phyloP scores from a whole-genome alignment of 2,888 invertebrate species.

The Sminthurinus aureus region DNA sequence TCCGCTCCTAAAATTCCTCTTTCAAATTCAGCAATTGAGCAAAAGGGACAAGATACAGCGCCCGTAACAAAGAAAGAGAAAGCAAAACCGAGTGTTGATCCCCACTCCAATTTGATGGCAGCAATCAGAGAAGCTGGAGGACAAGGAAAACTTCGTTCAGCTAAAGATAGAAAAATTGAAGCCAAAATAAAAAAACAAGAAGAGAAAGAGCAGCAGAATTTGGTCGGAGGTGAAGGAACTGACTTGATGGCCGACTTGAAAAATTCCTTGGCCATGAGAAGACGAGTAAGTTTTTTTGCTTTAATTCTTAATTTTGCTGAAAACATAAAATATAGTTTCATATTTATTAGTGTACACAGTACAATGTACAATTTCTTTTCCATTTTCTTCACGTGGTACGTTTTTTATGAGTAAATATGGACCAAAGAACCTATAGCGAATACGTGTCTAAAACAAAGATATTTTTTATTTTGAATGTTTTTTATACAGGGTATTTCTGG shows the following conservation, averaged over 20 bases:
- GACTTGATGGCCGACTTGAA: slow-evolving; percentile 59
- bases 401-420: too few relatives aligned
- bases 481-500: slow-evolving; percentile 58
- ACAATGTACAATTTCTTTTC: too few relatives aligned
- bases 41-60: background rate
- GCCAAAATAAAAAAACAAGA: slow-evolving; percentile 57
- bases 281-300: slow-evolving; percentile 49
- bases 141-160: slow-evolving; percentile 51
- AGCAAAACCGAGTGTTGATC: slow-evolving; percentile 37
- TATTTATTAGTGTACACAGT: too few relatives aligned
- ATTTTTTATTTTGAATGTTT: slow-evolving; percentile 13
- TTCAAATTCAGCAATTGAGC: background rate
- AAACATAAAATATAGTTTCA: too few relatives aligned
- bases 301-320: too few relatives aligned
- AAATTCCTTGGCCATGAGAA: slow-evolving; percentile 58
- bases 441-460: too few relatives aligned
- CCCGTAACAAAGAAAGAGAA: background rate
- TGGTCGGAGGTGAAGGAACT: slow-evolving; percentile 39
- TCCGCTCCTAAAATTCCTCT: background rate
- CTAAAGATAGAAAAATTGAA: slow-evolving; percentile 55
- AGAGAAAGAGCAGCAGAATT: slow-evolving; percentile 48
- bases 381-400: too few relatives aligned
- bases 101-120: slow-evolving; percentile 57
- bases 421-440: too few relatives aligned
- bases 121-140: slow-evolving; percentile 60